A percentile compares a stretch with the other conserved stretches of the same genome.
Conservation (phyloP, 2,113 vertebrate species). For the Leptobrachium ailaonicum region DNA sequence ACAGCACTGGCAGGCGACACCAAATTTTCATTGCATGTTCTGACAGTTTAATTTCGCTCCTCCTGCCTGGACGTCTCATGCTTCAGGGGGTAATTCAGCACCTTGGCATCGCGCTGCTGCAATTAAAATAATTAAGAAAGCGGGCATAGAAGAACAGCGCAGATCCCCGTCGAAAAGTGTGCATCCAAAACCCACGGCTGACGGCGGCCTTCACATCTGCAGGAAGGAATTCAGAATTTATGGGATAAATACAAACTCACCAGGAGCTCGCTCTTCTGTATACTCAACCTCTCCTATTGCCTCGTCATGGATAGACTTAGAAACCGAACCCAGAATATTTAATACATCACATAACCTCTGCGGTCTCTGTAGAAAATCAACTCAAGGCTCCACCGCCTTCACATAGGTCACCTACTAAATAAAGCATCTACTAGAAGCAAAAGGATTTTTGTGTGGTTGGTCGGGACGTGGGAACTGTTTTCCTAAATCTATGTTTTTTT, state of each 20-base stretch:
- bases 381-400: too few species aligned
- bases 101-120: constrained; percentile 74
- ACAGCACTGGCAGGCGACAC: constrained; percentile 75
- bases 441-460: too few species aligned
- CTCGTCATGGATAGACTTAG: background rate
- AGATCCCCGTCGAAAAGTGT: constrained; percentile 58
- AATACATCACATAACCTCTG: too few species aligned
- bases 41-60: constrained; percentile 84
- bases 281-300: background rate
- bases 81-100: constrained; percentile 74
- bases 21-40: constrained; percentile 77
- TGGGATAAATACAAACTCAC: constrained; percentile 46
- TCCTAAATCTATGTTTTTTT: too few species aligned
- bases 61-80: constrained; percentile 72
- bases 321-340: background rate
- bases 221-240: constrained; percentile 53
- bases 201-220: constrained; percentile 39
- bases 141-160: constrained; percentile 71
- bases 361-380: too few species aligned
- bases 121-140: constrained; percentile 97
- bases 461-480: too few species aligned
- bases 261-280: constrained; percentile 19
- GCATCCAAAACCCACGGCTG: constrained; percentile 52
- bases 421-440: too few species aligned
- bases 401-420: too few species aligned